phyloP scores from a whole-genome alignment of 2,113 vertebrate genomes.

The Erpornis zantholeuca region DNA sequence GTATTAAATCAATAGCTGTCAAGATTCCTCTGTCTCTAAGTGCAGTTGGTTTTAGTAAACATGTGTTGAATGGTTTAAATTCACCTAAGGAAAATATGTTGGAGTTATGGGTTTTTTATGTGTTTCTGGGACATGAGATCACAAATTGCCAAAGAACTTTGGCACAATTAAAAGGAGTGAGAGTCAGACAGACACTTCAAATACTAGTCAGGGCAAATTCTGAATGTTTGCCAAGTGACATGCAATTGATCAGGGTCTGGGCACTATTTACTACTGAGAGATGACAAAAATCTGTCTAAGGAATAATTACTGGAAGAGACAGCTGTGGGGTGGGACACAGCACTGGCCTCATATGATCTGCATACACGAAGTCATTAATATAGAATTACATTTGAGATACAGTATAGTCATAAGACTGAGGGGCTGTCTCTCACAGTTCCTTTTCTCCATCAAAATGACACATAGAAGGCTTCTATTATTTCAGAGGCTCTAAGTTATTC shows the following conservation, averaged over 20 bases:
- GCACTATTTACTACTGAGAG: neutral
- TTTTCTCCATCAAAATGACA: neutral
- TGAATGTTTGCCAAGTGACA: neutral
- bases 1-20: conserved; percentile 7
- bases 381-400: neutral
- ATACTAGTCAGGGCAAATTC: conserved; percentile 1
- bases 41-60: neutral
- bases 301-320: conserved; percentile 5
- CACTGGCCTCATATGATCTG: neutral
- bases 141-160: conserved; percentile 6
- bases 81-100: conserved; percentile 31
- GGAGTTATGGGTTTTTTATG: neutral
- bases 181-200: conserved; percentile 7
- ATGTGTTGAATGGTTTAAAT: conserved; percentile 16
- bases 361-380: neutral
- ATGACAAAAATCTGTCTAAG: conserved; percentile 33
- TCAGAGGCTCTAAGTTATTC: neutral
- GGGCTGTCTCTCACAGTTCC: neutral
- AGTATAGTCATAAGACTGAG: neutral
- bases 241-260: conserved; percentile 6
- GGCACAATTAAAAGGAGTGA: neutral
- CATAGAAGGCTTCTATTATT: neutral
- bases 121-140: conserved; percentile 33
- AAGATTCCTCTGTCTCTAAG: neutral
- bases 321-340: conserved; percentile 38